Evolutionary conservation across 2,113 vertebrate species (phyloP).

Genomic region (Ahaetulla prasina): DNA sequence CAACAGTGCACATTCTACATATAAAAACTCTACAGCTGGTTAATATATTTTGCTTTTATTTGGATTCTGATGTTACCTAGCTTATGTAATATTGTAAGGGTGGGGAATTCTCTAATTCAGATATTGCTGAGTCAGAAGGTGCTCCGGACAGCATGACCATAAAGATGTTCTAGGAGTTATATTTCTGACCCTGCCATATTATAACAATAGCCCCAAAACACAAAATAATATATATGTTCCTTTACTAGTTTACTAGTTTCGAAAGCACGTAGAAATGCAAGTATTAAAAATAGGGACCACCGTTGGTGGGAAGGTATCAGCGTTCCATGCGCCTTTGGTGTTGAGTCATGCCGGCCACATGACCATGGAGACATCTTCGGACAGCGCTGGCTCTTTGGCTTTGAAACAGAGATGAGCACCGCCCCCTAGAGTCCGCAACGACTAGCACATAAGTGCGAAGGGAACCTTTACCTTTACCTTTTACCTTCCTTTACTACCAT

Average conservation of each 20-base stretch:
- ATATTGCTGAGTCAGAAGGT: not conserved
- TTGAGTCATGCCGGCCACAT: too few species aligned
- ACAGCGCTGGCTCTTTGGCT: too few species aligned
- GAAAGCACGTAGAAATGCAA: too few species aligned
- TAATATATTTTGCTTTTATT: not conserved
- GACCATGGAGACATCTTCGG: too few species aligned
- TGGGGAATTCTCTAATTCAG: not conserved
- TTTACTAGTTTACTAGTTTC: too few species aligned
- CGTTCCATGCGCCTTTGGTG: too few species aligned
- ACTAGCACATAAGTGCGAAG: too few species aligned
- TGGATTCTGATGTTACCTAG: not conserved
- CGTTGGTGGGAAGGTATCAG: too few species aligned
- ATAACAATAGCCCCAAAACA: not conserved
- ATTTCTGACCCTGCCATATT: not conserved
- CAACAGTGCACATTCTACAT: not conserved
- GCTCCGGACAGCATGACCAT: not conserved
- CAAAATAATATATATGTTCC: not conserved
- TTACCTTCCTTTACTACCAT: not conserved
- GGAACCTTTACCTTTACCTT: too few species aligned
- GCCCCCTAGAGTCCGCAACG: too few species aligned
- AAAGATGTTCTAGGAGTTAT: not conserved
- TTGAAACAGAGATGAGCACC: too few species aligned
- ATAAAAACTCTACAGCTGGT: not conserved
- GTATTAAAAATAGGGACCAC: too few species aligned
- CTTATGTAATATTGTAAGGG: not conserved